Evolutionary conservation across 2,888 invertebrate species (phyloP).

Genomic region (Matsumyia berberina): DNA sequence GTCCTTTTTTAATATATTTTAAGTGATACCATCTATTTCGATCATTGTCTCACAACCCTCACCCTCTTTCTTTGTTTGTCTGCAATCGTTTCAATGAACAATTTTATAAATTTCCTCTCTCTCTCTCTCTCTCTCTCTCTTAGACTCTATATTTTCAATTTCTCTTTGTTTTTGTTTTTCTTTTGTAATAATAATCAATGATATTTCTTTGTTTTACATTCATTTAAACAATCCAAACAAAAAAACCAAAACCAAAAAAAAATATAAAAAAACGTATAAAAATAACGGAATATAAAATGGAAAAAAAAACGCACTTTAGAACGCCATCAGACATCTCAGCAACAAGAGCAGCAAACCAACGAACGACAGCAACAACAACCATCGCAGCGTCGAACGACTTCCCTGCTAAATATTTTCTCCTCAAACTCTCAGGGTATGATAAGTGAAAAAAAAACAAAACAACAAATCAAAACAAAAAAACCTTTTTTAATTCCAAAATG

Average conservation of each 20-base stretch:
- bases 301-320: slow-evolving; percentile 71
- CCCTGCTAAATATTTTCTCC: slow-evolving; percentile 97
- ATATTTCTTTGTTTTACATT: slow-evolving; percentile 71
- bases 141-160: slow-evolving; percentile 31
- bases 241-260: slow-evolving; percentile 52
- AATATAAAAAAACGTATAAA: slow-evolving; percentile 62
- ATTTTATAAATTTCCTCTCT: slow-evolving; percentile 30
- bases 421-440: slow-evolving; percentile 95
- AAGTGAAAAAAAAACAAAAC: slow-evolving; percentile 73
- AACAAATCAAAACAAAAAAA: slow-evolving; percentile 47
- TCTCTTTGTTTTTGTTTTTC: slow-evolving; percentile 51
- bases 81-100: slow-evolving; percentile 17
- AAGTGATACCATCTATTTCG: neutral
- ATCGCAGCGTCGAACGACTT: slow-evolving; percentile 92
- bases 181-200: slow-evolving; percentile 70
- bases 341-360: slow-evolving; percentile 78
- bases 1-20: neutral
- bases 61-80: slow-evolving; percentile 3
- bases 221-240: slow-evolving; percentile 52
- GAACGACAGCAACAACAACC: slow-evolving; percentile 79
- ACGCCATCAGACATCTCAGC: slow-evolving; percentile 79
- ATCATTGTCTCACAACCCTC: slow-evolving; percentile 1
- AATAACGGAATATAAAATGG: slow-evolving; percentile 59
- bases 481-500: slow-evolving; percentile 60
- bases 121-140: neutral